Percentiles rank a stretch among this genome's conserved stretches.
Evolutionary conservation across 2,888 invertebrate genomes (phyloP).

Genomic region (Ypsolopha scabrella): DNA sequence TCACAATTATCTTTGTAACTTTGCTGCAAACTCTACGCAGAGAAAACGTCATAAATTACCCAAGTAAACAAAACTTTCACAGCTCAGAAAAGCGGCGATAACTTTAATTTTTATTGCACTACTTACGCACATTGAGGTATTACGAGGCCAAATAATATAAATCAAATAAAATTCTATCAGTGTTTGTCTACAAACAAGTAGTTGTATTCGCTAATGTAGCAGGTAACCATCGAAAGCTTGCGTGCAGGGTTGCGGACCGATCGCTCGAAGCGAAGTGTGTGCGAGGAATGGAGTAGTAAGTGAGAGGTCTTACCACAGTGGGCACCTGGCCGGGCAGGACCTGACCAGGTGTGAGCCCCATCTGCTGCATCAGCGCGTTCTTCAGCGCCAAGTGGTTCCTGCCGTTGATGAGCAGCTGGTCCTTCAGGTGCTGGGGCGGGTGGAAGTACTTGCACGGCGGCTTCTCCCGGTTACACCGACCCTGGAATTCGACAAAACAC

Average conservation of each 20-base stretch:
- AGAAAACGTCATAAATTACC: constrained; percentile 1
- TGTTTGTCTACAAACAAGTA: not conserved
- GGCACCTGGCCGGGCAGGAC: constrained; percentile 94
- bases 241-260: constrained; percentile 58
- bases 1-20: constrained; percentile 34
- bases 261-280: constrained; percentile 30
- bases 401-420: constrained; percentile 99
- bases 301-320: constrained; percentile 80
- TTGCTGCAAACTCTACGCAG: constrained; percentile 5
- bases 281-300: not conserved
- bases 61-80: not conserved
- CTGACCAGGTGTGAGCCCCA: constrained; percentile 94
- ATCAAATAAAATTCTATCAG: not conserved
- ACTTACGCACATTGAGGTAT: not conserved
- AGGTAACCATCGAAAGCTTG: constrained; percentile 61
- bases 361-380: constrained; percentile 97
- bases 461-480: constrained; percentile 99
- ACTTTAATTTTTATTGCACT: not conserved
- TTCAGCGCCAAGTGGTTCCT: constrained; percentile 99
- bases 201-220: constrained; percentile 19
- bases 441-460: constrained; percentile 99
- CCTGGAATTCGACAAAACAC: constrained; percentile 73
- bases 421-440: constrained; percentile 99
- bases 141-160: not conserved
- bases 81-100: no score